These are phyloP conservation scores for Seira ritae DNA, from an alignment of 2,888 invertebrate species.

Conservation along the genomic window DNA sequence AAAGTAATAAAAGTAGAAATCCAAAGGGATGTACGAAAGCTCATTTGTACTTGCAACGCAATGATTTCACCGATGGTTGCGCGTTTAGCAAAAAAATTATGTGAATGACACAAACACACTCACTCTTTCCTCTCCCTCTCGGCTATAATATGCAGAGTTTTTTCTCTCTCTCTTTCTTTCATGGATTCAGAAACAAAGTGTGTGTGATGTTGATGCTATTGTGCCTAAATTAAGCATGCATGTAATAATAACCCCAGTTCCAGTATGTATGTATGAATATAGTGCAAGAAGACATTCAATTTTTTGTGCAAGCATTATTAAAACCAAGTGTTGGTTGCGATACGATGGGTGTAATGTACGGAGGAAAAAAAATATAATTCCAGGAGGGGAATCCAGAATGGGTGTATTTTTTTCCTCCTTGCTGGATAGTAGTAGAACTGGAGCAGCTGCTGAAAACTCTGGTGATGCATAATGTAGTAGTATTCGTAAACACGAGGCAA, in stretches of 20 bases:
- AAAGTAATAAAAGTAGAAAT: slow-evolving; percentile 23
- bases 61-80: slow-evolving; percentile 40
- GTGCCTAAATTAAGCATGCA: slow-evolving; percentile 49
- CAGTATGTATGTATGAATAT: too few relatives aligned
- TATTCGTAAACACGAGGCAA: too few relatives aligned
- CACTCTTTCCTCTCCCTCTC: background rate
- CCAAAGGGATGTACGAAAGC: slow-evolving; percentile 22
- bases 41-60: slow-evolving; percentile 37
- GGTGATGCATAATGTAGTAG: too few relatives aligned
- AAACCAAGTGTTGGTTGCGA: slow-evolving; percentile 38
- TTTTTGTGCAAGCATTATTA: slow-evolving; percentile 13
- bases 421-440: too few relatives aligned
- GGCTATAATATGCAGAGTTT: background rate
- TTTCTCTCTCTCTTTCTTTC: too few relatives aligned
- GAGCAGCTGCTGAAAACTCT: too few relatives aligned
- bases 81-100: slow-evolving; percentile 9
- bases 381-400: too few relatives aligned
- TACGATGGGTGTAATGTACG: slow-evolving; percentile 24
- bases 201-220: too few relatives aligned
- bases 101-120: slow-evolving; percentile 48
- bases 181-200: too few relatives aligned
- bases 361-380: too few relatives aligned
- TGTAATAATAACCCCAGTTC: too few relatives aligned
- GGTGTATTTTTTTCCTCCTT: too few relatives aligned
- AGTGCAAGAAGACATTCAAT: slow-evolving; percentile 37